Conservation (phyloP, 2,113 vertebrate genomes). For the Hystrix brachyura region DNA sequence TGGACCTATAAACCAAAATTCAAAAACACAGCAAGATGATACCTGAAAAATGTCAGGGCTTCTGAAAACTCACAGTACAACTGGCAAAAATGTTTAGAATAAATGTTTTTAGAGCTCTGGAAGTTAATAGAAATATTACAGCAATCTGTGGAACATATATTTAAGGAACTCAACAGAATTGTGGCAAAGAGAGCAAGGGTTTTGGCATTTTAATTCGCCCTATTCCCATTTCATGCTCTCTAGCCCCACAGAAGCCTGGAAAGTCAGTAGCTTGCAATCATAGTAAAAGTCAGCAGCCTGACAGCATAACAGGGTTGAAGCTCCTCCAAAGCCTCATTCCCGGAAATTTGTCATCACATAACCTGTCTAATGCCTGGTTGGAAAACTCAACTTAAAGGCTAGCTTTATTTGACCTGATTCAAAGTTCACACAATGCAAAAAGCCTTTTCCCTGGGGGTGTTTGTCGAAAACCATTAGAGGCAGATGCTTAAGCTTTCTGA, state of each 20-base stretch:
- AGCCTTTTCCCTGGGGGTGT: not conserved
- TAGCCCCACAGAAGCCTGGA: not conserved
- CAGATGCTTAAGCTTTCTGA: not conserved
- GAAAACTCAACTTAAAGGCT: not conserved
- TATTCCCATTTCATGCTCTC: not conserved
- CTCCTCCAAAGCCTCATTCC: not conserved
- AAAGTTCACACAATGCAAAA: not conserved
- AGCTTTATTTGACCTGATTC: not conserved
- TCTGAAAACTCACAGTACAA: not conserved
- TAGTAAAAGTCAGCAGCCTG: not conserved
- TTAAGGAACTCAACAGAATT: not conserved
- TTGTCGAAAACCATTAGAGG: slow-evolving; percentile 25
- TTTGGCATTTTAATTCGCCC: not conserved
- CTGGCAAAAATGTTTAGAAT: not conserved
- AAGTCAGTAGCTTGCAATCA: not conserved
- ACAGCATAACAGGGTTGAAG: not conserved
- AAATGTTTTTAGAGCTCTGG: slow-evolving; percentile 11
- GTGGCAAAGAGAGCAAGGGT: not conserved
- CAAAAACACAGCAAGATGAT: not conserved
- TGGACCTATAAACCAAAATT: not conserved
- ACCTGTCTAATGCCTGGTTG: not conserved
- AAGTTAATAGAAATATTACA: not conserved
- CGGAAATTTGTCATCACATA: not conserved
- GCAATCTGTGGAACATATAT: not conserved
- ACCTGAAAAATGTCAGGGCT: not conserved